A percentile compares a stretch with the other conserved stretches of the same genome.
Conservation (phyloP, 1,140 invertebrate species). For the Euglossa dilemma region DNA sequence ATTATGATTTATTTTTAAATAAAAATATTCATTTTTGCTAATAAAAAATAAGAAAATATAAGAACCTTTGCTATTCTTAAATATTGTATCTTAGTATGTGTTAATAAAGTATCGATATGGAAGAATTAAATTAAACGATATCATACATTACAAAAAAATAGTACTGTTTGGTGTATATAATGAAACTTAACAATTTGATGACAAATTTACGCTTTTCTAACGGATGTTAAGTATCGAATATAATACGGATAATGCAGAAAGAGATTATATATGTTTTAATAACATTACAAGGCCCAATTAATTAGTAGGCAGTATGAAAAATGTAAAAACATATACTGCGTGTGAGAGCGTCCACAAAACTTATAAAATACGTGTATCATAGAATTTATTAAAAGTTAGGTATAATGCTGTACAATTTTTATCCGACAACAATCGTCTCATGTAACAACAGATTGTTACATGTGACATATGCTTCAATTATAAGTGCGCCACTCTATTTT, state of each 20-base stretch:
- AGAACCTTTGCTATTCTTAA: background rate
- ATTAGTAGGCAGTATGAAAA: slow-evolving; percentile 4
- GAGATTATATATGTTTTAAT: slow-evolving; percentile 39
- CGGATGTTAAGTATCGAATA: background rate
- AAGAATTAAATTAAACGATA: background rate
- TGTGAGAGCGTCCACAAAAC: background rate
- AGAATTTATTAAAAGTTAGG: slow-evolving; percentile 5
- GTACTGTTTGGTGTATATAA: background rate
- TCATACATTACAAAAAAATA: background rate
- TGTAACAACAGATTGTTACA: slow-evolving; percentile 23
- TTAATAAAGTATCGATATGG: slow-evolving; percentile 2
- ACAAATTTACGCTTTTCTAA: background rate
- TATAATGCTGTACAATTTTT: slow-evolving; percentile 36
- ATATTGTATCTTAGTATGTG: background rate
- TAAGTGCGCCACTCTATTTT: slow-evolving; percentile 22
- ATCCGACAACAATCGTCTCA: slow-evolving; percentile 3
- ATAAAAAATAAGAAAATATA: no score
- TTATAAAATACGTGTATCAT: slow-evolving; percentile 33
- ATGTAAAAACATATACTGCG: slow-evolving; percentile 4
- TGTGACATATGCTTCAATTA: slow-evolving; percentile 25
- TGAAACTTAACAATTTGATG: no score
- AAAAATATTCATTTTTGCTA: no score
- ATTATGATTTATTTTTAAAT: no score
- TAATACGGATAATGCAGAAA: background rate
- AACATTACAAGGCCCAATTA: slow-evolving; percentile 33